Percentiles rank a stretch among this genome's conserved stretches.
Evolutionary conservation across 2,113 vertebrate species (phyloP).

Genomic region (Coptodon bakossiorum): DNA sequence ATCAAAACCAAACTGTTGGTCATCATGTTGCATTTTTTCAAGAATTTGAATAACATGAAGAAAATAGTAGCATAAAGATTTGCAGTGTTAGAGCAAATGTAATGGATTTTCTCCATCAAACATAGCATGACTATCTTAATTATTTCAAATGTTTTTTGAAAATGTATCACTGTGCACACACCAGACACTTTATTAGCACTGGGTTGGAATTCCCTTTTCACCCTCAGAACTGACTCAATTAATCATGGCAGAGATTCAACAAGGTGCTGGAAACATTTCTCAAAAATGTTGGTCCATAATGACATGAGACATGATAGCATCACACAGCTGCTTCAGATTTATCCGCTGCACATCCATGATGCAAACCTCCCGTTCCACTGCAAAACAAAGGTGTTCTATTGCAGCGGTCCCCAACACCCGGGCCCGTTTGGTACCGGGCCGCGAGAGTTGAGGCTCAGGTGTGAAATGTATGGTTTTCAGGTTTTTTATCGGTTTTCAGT

Average conservation of each 20-base stretch:
- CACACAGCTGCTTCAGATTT: background rate
- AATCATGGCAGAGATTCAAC: background rate
- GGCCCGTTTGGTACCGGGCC: no score
- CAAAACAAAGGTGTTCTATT: background rate
- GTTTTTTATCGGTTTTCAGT: no score
- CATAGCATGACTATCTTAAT: background rate
- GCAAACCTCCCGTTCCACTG: background rate
- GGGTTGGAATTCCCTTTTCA: background rate
- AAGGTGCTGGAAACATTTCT: background rate
- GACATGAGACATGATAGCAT: background rate
- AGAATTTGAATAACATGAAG: background rate
- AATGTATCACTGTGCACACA: background rate
- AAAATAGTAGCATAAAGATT: background rate
- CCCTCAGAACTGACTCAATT: background rate
- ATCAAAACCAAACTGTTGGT: background rate
- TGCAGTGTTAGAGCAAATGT: background rate
- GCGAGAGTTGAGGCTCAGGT: no score
- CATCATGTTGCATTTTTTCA: background rate
- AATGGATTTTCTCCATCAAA: background rate
- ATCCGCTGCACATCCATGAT: background rate
- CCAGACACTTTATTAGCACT: background rate
- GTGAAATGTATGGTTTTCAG: no score
- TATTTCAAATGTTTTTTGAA: background rate
- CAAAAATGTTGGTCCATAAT: background rate
- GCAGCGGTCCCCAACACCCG: background rate